Conservation (phyloP, 2,113 vertebrate genomes). For the Atherinomorus stipes region DNA sequence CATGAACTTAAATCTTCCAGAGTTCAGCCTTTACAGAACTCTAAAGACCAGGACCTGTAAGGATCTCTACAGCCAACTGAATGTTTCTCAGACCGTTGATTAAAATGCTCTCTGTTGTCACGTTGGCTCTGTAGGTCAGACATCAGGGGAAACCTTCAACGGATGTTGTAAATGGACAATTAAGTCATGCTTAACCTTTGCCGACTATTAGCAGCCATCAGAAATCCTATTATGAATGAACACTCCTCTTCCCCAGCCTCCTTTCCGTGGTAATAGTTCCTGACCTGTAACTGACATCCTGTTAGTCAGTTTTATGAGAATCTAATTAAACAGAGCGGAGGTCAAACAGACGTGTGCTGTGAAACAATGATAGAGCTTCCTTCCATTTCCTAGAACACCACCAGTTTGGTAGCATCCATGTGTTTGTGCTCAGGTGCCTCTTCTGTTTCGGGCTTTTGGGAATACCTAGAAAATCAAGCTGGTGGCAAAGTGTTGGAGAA, state of each 20-base stretch:
- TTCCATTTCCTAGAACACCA: background rate
- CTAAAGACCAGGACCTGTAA: background rate
- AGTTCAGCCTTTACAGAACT: background rate
- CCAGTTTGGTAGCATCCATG: too few relatives aligned
- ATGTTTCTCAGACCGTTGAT: background rate
- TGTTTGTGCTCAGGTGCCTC: too few relatives aligned
- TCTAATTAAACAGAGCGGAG: conserved; percentile 16
- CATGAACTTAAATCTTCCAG: too few relatives aligned
- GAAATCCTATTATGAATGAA: background rate
- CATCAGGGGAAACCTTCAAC: background rate
- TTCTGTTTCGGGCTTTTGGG: too few relatives aligned
- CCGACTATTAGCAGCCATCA: conserved; percentile 15
- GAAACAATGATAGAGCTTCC: background rate
- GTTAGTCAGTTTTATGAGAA: background rate
- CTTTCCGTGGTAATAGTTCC: background rate
- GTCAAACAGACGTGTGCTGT: conserved; percentile 2
- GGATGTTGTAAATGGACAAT: conserved; percentile 4
- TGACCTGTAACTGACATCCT: conserved; percentile 2
- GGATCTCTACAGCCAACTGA: background rate
- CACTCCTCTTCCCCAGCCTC: too few relatives aligned
- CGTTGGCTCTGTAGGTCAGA: too few relatives aligned
- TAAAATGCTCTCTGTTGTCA: background rate
- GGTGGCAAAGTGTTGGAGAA: background rate
- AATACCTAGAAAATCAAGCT: background rate
- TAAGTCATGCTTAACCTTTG: conserved; percentile 15